Evolutionary conservation across 2,113 vertebrate species (phyloP), one percentile per base, ranked within the genome.

Genomic region (Circaetus cinerascens): DNA sequence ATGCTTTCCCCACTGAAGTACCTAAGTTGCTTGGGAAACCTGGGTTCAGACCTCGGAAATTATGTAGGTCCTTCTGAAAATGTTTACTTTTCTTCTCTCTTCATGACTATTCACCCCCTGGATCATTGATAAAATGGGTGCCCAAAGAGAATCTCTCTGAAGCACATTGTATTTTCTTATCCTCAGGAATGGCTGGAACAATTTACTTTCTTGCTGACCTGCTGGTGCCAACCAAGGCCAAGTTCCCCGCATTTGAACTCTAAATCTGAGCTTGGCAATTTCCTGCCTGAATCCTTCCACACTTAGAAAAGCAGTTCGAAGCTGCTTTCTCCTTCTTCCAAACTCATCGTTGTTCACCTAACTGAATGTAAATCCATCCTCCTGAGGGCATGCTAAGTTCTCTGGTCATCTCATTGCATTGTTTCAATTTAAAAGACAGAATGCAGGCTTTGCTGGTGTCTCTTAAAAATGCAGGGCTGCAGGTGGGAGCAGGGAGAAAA

Each of bases 191-290:
- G 99, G 99, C 99, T 38, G 99, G 99, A 92, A 99, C 99, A 0
- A 99, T 99, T 96, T 99, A 99, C 97, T 99, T 99, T 96, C 98
- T 99, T 96, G 97, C 99, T 36, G 99, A 99, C 97, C 94, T 99
- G 45, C 97, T 99, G 56, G 98, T 99, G 86, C 99, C 99, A 16
- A 91, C 98, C 86, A 99, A 97, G 95, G 98, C 99, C 18, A 99
- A 93, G 93, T 99, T 99, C 93, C 99, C 99, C 2, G 99, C 99
- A 0, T 99, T 99, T 96, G 99, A 99, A 96, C 97, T 99, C 14
- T 99, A 86, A 98, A 97, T 23, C 43, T 38, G 27, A 78, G 79
- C 27, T 57, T 83, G 77, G 63, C 77, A 43, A 32, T 86, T 93
- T 48, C 64, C 64, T 83, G 96, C 95, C 92, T 68, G 86, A 59